Percentiles rank a stretch among this genome's conserved stretches.
phyloP scores from a whole-genome alignment of 1,140 invertebrate species.

The Micrasema minimum region DNA sequence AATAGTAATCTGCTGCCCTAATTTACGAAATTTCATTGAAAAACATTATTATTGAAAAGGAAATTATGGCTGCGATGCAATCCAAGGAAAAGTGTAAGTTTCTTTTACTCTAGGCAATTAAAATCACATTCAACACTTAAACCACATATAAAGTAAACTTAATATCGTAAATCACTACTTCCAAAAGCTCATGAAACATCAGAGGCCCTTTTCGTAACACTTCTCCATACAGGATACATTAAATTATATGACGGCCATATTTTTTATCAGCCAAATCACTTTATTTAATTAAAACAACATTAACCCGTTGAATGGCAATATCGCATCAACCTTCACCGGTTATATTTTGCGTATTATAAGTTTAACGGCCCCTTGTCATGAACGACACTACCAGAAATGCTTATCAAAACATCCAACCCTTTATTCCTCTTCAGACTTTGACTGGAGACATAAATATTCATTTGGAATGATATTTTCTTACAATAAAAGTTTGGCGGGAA shows the following conservation, averaged over 20 bases:
- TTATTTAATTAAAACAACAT: slow-evolving; percentile 38
- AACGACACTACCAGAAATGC: slow-evolving; percentile 16
- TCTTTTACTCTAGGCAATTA: too few species aligned
- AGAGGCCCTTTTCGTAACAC: slow-evolving; percentile 19
- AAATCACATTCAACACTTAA: too few species aligned
- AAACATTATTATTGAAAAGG: too few species aligned
- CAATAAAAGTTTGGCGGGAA: slow-evolving; percentile 40
- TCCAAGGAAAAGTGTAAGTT: too few species aligned
- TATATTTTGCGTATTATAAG: slow-evolving; percentile 34
- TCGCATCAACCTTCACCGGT: slow-evolving; percentile 11
- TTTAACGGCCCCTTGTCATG: slow-evolving; percentile 34
- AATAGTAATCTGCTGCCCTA: too few species aligned
- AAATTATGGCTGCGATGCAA: too few species aligned
- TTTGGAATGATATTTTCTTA: slow-evolving; percentile 45
- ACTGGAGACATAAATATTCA: slow-evolving; percentile 50
- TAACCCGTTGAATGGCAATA: slow-evolving; percentile 28
- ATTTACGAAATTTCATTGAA: too few species aligned
- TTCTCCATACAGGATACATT: slow-evolving; percentile 36
- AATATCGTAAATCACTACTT: slow-evolving; percentile 2
- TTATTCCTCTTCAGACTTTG: slow-evolving; percentile 34
- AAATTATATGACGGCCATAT: slow-evolving; percentile 37
- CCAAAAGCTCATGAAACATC: slow-evolving; percentile 17
- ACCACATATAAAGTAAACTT: too few species aligned
- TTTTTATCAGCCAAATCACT: slow-evolving; percentile 33
- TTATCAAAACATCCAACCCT: slow-evolving; percentile 35